Evolutionary conservation across 2,113 vertebrate species (phyloP).

Genomic region (Tragelaphus strepsiceros): DNA sequence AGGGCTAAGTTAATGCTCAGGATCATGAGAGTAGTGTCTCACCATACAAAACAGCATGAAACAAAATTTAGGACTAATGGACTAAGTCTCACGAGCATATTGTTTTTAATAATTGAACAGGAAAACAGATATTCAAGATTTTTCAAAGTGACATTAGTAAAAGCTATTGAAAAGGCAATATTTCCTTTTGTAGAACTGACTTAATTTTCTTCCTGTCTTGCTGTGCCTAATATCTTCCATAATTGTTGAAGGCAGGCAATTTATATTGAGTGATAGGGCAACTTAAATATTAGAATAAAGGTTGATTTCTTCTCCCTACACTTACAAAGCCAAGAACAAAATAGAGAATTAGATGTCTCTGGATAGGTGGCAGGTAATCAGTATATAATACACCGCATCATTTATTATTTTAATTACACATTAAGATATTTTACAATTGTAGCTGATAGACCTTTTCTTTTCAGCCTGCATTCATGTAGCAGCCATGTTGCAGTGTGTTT

Average conservation of each 20-base stretch:
- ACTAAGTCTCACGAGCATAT: background rate
- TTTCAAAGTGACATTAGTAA: constrained; percentile 53
- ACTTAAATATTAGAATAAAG: background rate
- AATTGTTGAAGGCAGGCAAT: constrained; percentile 34
- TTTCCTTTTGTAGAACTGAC: constrained; percentile 37
- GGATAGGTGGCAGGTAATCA: background rate
- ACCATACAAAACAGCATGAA: constrained; percentile 1
- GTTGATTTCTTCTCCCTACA: background rate
- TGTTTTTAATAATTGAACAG: constrained; percentile 55
- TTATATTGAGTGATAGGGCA: constrained; percentile 5
- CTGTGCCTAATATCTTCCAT: constrained; percentile 34
- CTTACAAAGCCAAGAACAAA: background rate
- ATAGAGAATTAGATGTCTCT: background rate
- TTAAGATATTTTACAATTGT: background rate
- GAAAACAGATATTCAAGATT: constrained; percentile 45
- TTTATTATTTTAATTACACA: background rate
- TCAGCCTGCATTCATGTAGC: background rate
- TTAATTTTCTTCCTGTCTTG: constrained; percentile 44
- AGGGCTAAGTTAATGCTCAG: background rate
- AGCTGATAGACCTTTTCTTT: background rate
- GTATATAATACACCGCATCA: background rate
- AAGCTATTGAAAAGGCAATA: constrained; percentile 19
- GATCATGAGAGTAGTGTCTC: constrained; percentile 23
- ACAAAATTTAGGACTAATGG: constrained; percentile 47
- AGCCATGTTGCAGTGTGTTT: background rate